A percentile compares a stretch with the other conserved stretches of the same genome.
Evolutionary conservation across 1,140 invertebrate species (phyloP).

Genomic region (Matsumurasca onukii): DNA sequence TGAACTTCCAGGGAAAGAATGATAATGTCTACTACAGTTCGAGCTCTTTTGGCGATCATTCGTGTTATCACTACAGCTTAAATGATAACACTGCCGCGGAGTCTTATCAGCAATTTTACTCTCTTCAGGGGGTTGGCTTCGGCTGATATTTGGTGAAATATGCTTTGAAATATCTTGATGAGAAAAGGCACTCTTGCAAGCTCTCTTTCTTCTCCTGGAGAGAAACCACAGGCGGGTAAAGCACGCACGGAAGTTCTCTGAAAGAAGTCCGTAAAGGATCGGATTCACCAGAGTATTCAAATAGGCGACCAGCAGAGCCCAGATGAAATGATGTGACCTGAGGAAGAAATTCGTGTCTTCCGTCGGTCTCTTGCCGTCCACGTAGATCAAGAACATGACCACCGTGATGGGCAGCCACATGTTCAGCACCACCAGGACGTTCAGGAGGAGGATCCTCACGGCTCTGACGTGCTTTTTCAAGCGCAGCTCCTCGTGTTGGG

Average conservation of each 20-base stretch:
- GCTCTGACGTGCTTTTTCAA: constrained; percentile 58
- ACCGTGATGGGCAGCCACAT: constrained; percentile 63
- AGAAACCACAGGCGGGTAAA: constrained; percentile 49
- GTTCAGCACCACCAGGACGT: constrained; percentile 56
- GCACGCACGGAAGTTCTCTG: constrained; percentile 69
- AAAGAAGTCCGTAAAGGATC: constrained; percentile 74
- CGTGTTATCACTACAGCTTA: constrained; percentile 14
- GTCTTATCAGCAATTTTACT: not conserved
- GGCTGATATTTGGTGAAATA: too few relatives aligned
- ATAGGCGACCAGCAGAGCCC: constrained; percentile 60
- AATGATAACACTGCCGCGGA: constrained; percentile 11
- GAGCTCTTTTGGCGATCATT: not conserved
- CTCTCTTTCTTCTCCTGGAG: constrained; percentile 26
- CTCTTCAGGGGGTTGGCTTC: too few relatives aligned
- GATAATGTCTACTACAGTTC: not conserved
- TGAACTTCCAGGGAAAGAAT: constrained; percentile 5
- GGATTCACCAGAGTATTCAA: constrained; percentile 77
- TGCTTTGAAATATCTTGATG: too few relatives aligned
- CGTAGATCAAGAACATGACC: constrained; percentile 57
- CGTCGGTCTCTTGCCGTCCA: constrained; percentile 54
- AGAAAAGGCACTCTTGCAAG: not conserved
- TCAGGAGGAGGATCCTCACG: constrained; percentile 56
- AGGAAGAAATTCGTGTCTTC: constrained; percentile 53
- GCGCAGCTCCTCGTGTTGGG: constrained; percentile 43
- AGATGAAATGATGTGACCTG: constrained; percentile 56